Percentiles rank a stretch among this genome's conserved stretches.
phyloP scores from a whole-genome alignment of 2,888 invertebrate species.

The Altica lythri region DNA sequence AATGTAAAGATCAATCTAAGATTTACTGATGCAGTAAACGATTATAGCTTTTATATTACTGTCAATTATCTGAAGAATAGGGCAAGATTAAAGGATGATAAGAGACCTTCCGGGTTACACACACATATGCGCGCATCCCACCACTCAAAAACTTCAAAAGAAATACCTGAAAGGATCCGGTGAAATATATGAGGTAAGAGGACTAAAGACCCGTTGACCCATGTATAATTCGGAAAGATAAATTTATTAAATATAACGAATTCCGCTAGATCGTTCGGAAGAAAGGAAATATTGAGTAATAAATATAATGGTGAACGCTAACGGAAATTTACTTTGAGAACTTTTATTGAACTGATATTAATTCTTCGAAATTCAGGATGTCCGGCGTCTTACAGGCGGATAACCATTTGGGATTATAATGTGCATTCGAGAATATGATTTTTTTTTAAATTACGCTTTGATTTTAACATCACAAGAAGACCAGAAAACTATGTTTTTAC shows the following conservation, averaged over 20 bases:
- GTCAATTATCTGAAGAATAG: background rate
- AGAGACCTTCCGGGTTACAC: conserved; percentile 4
- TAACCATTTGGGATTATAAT: conserved; percentile 37
- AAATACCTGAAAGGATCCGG: conserved; percentile 27
- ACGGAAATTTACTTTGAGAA: conserved; percentile 53
- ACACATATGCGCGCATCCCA: conserved; percentile 3
- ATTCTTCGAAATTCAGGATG: conserved; percentile 39
- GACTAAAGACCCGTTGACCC: conserved; percentile 32
- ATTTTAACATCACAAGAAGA: no score
- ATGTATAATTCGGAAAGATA: conserved; percentile 43
- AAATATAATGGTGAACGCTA: conserved; percentile 50
- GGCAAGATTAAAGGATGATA: background rate
- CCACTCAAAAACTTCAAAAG: conserved; percentile 24
- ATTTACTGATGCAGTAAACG: background rate
- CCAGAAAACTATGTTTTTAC: no score
- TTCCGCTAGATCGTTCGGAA: conserved; percentile 42
- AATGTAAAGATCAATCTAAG: no score
- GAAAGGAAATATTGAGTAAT: conserved; percentile 47
- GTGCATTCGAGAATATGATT: no score
- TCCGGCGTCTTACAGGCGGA: conserved; percentile 38
- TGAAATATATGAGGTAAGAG: conserved; percentile 30
- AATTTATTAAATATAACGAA: conserved; percentile 50
- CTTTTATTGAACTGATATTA: conserved; percentile 53
- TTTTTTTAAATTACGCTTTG: no score
- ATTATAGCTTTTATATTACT: background rate